Evolutionary conservation across 2,113 vertebrate species (phyloP).

Genomic region (Miniopterus natalensis): DNA sequence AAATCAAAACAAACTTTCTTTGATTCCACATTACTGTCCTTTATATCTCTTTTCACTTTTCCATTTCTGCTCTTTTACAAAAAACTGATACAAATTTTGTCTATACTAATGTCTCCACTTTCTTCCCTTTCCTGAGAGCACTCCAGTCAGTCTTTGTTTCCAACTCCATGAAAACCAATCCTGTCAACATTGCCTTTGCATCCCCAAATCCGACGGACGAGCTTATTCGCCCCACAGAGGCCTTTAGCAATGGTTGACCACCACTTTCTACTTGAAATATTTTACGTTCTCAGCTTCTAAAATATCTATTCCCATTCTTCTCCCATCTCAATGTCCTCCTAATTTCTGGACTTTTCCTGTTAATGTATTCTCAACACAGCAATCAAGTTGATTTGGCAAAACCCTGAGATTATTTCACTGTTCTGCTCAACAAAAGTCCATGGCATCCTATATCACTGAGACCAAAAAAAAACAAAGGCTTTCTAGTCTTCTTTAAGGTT

Average conservation of each 20-base stretch:
- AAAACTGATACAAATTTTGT: neutral
- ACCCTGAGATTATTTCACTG: neutral
- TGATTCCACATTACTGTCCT: neutral
- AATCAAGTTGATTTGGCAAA: neutral
- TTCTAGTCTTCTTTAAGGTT: neutral
- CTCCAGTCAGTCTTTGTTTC: neutral
- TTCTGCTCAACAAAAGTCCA: neutral
- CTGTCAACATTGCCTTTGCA: neutral
- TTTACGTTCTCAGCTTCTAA: neutral
- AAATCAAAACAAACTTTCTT: neutral
- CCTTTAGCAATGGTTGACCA: neutral
- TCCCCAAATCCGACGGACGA: neutral
- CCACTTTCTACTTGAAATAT: neutral
- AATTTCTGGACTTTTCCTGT: neutral
- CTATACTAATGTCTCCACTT: neutral
- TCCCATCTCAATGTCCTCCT: neutral
- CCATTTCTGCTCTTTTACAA: neutral
- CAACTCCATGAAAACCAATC: neutral
- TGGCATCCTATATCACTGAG: neutral
- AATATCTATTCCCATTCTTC: neutral
- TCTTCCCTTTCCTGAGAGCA: neutral
- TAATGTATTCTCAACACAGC: neutral
- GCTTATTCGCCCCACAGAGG: neutral
- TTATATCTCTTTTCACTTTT: neutral
- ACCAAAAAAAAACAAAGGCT: neutral